Percentiles rank a stretch among this genome's conserved stretches.
Evolutionary conservation across 2,113 vertebrate species (phyloP).

Genomic region (Phoxinus phoxinus): DNA sequence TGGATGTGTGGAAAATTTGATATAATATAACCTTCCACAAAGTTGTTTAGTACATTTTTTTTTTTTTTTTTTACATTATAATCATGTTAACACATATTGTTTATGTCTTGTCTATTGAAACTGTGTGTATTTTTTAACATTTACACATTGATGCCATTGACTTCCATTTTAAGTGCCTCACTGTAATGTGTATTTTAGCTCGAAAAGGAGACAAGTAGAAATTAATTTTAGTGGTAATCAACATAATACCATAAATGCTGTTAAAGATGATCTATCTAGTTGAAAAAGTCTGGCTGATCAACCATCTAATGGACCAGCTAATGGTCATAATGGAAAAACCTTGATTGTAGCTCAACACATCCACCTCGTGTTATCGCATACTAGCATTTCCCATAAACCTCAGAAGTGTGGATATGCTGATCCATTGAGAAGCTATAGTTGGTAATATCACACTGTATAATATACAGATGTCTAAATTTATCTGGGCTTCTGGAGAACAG

Average conservation of each 20-base stretch:
- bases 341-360: background rate
- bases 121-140: background rate
- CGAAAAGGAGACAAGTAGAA: no score
- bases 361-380: background rate
- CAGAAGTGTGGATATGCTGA: background rate
- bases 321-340: background rate
- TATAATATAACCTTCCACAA: background rate
- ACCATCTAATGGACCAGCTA: background rate
- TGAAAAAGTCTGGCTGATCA: slow-evolving; percentile 3
- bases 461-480: background rate
- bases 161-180: no score
- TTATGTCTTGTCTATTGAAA: background rate
- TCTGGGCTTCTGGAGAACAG: slow-evolving; percentile 2
- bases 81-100: background rate
- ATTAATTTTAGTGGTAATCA: no score
- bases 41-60: background rate
- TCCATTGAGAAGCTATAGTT: background rate
- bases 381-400: background rate
- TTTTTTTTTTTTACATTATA: background rate
- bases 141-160: background rate
- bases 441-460: background rate
- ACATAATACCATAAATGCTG: background rate
- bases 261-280: background rate
- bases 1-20: no score
- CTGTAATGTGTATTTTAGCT: no score